These are phyloP conservation scores for Sebastes melanostomus DNA, from an alignment of 2,797 vertebrate genomes.

Conservation along the genomic window DNA sequence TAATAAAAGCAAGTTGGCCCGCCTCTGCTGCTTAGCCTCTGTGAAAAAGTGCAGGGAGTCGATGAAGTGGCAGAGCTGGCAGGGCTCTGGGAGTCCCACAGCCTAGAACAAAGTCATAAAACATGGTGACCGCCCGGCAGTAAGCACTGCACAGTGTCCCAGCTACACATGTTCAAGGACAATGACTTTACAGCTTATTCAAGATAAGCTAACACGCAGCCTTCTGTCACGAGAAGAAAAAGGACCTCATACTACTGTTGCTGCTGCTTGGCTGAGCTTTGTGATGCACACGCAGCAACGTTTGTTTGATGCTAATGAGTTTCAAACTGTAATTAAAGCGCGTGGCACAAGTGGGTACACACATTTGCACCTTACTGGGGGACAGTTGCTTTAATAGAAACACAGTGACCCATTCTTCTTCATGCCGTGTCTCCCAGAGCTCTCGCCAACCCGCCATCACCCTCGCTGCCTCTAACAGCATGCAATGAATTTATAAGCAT, in stretches of 20 bases:
- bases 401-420: constrained; percentile 41
- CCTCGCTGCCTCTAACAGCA: constrained; percentile 10
- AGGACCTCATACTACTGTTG: background rate
- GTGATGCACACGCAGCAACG: constrained; percentile 4
- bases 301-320: constrained; percentile 44
- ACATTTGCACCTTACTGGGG: constrained; percentile 21
- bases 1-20: constrained; percentile 1
- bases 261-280: background rate
- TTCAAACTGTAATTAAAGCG: constrained; percentile 53
- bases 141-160: constrained; percentile 13
- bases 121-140: background rate
- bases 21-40: constrained; percentile 3
- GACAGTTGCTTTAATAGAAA: constrained; percentile 40
- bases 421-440: constrained; percentile 1
- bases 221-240: constrained; percentile 8
- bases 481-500: constrained; percentile 56
- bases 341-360: constrained; percentile 8
- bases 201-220: constrained; percentile 3
- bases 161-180: constrained; percentile 42
- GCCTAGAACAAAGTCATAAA: constrained; percentile 49
- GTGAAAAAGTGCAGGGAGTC: constrained; percentile 16
- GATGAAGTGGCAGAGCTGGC: constrained; percentile 2
- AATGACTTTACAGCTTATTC: background rate
- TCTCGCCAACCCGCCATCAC: constrained; percentile 1
- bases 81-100: constrained; percentile 9